These are phyloP conservation scores for Cheilinus undulatus DNA, from an alignment of 2,113 vertebrate species.

Conservation along the genomic window DNA sequence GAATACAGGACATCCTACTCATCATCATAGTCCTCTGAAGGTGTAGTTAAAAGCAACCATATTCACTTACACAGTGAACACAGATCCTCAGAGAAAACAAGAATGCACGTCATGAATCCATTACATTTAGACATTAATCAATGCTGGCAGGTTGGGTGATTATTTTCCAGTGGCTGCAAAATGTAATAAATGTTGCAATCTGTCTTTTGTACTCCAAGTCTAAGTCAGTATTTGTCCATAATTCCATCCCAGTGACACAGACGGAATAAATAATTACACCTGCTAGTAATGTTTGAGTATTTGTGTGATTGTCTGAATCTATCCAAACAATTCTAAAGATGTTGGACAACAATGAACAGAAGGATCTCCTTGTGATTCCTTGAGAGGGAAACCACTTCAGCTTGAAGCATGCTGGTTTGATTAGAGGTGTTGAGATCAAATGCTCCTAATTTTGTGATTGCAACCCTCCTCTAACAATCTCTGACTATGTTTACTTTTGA, in stretches of 20 bases:
- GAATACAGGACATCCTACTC: too few relatives aligned
- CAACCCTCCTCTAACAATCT: too few relatives aligned
- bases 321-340: neutral
- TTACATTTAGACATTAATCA: constrained; percentile 48
- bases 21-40: too few relatives aligned
- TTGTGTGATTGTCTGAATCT: too few relatives aligned
- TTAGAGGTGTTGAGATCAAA: too few relatives aligned
- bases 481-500: too few relatives aligned
- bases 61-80: constrained; percentile 34
- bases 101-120: constrained; percentile 25
- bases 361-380: too few relatives aligned
- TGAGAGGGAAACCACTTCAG: too few relatives aligned
- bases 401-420: too few relatives aligned
- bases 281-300: too few relatives aligned
- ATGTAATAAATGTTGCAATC: constrained; percentile 59
- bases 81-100: constrained; percentile 36
- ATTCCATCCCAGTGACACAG: constrained; percentile 8
- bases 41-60: too few relatives aligned
- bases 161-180: constrained; percentile 51
- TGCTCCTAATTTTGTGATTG: too few relatives aligned
- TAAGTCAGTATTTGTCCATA: constrained; percentile 35
- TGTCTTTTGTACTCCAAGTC: constrained; percentile 44
- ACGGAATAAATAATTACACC: constrained; percentile 19
- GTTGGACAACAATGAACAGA: neutral
- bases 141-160: constrained; percentile 36